A percentile compares a stretch with the other conserved stretches of the same genome.
These are phyloP conservation scores for Chymomyza caudatula DNA, from an alignment of 2,888 invertebrate species.

Conservation along the genomic window DNA sequence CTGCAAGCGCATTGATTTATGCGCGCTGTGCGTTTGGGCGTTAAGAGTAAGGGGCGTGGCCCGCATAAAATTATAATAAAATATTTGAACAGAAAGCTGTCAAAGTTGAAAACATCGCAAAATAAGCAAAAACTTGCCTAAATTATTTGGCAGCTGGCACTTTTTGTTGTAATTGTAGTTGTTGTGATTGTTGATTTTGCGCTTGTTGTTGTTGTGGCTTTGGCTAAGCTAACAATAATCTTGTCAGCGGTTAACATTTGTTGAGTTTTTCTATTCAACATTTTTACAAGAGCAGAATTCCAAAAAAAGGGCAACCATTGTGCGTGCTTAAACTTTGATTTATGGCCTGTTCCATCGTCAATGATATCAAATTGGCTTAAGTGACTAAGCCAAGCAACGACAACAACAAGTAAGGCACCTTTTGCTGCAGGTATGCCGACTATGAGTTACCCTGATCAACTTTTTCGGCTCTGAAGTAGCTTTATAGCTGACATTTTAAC, in stretches of 20 bases:
- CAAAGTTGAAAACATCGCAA: background rate
- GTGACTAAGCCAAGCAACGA: background rate
- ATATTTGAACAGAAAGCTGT: slow-evolving; percentile 15
- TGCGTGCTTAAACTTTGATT: background rate
- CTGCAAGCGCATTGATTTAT: slow-evolving; percentile 51
- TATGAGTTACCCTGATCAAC: background rate
- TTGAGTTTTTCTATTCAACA: background rate
- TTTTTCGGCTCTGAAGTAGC: too few relatives aligned
- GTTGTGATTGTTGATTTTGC: too few relatives aligned
- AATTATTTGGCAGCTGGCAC: background rate
- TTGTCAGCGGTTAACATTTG: background rate
- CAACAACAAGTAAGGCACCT: too few relatives aligned
- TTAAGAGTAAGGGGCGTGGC: slow-evolving; percentile 31
- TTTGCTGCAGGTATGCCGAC: background rate
- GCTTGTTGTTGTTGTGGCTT: background rate
- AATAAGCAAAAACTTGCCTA: background rate
- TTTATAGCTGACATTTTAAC: too few relatives aligned
- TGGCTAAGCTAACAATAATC: slow-evolving; percentile 42
- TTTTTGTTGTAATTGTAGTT: background rate
- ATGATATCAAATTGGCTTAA: background rate
- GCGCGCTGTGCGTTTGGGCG: slow-evolving; percentile 13
- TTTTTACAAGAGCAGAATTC: background rate
- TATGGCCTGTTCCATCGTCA: background rate
- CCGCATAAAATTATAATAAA: slow-evolving; percentile 20
- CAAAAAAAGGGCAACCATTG: background rate